Base-by-base conservation (phyloP, 1,140 invertebrate genomes). In the Triops cancriformis region DNA sequence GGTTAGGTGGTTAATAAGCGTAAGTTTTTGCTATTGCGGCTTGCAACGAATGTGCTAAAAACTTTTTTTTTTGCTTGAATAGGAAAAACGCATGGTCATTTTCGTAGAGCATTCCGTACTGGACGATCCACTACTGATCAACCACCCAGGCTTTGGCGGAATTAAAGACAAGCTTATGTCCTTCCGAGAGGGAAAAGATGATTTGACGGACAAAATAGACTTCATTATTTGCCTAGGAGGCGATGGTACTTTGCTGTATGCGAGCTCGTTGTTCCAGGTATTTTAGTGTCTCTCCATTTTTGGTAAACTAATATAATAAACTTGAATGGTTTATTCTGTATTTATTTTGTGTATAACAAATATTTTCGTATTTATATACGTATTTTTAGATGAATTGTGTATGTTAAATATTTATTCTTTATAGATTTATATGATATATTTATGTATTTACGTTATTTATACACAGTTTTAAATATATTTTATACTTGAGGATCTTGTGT, bases 221-320 rank as follows among this genome's bases (percentile, higher is more conserved):
- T 97, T 98, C 82, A 97, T 98, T 79, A 92, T 98, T 72, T 98
- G 96, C 82, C 85, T 98, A 5, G 96, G 96, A 1, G 96, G 97
- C 4, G 96, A 98, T 85, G 96, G 96, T n/a, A 99, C 96, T 0
- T 85, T 98, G 0, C 84, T 99, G 0, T 97, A 99, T 83, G 96
- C 96, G 64, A 96, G 95, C 81, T 90, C 96, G 14, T 86, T 98
- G 12, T 98, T 98, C 82, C 90, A 91, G 85, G 78, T 79, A 73
- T n/a, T n/a, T n/a, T n/a, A n/a, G n/a, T n/a, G n/a, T n/a, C n/a
- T n/a, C n/a, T n/a, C n/a, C n/a, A n/a, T n/a, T n/a, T n/a, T n/a
- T n/a, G n/a, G n/a, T n/a, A n/a, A n/a, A n/a, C n/a, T n/a, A n/a
- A n/a, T n/a, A n/a, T n/a, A n/a, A n/a, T n/a, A n/a, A n/a, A n/a